Evolutionary conservation across 2,797 vertebrate species (phyloP).

Genomic region (Taenioides sp.): DNA sequence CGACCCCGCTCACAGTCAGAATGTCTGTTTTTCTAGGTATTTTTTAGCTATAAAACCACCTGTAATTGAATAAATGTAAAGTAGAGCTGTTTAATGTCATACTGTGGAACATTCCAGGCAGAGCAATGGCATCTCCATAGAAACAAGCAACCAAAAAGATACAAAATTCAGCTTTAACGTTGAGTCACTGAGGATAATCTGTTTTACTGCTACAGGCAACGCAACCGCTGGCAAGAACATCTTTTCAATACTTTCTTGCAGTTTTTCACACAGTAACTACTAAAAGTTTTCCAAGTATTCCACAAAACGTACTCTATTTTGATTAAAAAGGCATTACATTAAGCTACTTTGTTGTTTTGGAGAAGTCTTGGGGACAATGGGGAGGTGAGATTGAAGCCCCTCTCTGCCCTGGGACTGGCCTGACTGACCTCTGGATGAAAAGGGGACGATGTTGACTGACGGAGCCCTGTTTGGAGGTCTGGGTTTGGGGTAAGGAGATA

Average conservation of each 20-base stretch:
- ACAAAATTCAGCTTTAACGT: too few relatives aligned
- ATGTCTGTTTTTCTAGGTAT: too few relatives aligned
- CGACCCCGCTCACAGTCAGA: too few relatives aligned
- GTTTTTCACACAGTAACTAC: not conserved
- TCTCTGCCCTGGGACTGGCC: conserved; percentile 25
- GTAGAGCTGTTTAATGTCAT: too few relatives aligned
- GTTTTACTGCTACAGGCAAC: not conserved
- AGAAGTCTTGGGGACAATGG: conserved; percentile 11
- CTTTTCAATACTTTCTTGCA: not conserved
- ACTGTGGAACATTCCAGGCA: too few relatives aligned
- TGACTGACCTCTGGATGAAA: conserved; percentile 48
- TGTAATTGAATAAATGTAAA: too few relatives aligned
- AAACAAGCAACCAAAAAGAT: too few relatives aligned
- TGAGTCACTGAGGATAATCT: not conserved
- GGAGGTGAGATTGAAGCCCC: conserved; percentile 9
- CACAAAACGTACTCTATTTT: not conserved
- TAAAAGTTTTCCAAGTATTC: not conserved
- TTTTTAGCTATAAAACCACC: too few relatives aligned
- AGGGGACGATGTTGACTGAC: conserved; percentile 53
- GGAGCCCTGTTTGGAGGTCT: conserved; percentile 48
- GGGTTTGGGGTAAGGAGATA: conserved; percentile 46
- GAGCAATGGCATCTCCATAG: too few relatives aligned
- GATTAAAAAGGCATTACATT: conserved; percentile 19
- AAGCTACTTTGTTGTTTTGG: conserved; percentile 18
- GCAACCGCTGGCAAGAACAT: not conserved